Conservation (phyloP, 1,140 invertebrate species). For the Diachasma alloeum region DNA sequence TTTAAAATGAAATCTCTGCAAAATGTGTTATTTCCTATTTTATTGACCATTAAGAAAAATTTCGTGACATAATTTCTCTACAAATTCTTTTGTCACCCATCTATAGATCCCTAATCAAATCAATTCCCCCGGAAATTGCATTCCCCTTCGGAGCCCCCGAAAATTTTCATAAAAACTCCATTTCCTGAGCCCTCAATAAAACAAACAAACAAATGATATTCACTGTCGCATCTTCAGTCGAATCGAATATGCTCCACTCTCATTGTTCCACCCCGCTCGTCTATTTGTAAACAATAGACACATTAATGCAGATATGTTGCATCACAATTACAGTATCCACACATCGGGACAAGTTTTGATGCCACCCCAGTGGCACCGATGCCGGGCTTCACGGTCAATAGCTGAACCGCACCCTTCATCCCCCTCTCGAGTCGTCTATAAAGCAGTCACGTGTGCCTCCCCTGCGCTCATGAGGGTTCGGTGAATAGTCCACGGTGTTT, state of each 20-base stretch:
- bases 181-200: background rate
- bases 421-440: conserved; percentile 38
- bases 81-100: too few relatives aligned
- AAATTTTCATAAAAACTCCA: background rate
- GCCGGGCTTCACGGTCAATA: conserved; percentile 40
- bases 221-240: background rate
- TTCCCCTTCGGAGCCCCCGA: background rate
- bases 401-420: conserved; percentile 30
- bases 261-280: background rate
- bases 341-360: conserved; percentile 42
- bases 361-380: conserved; percentile 15
- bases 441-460: conserved; percentile 51
- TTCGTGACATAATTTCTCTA: too few relatives aligned
- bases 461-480: conserved; percentile 33
- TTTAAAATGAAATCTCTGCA: too few relatives aligned
- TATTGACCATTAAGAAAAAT: too few relatives aligned
- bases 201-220: background rate
- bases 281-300: conserved; percentile 46
- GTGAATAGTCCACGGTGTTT: conserved; percentile 43
- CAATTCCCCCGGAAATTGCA: background rate
- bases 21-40: too few relatives aligned
- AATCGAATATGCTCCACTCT: background rate
- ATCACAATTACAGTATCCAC: conserved; percentile 42
- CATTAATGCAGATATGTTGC: conserved; percentile 47
- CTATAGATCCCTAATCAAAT: background rate